These are phyloP conservation scores for Drosophila kuntzei DNA, from an alignment of 2,888 invertebrate genomes.

Conservation along the genomic window DNA sequence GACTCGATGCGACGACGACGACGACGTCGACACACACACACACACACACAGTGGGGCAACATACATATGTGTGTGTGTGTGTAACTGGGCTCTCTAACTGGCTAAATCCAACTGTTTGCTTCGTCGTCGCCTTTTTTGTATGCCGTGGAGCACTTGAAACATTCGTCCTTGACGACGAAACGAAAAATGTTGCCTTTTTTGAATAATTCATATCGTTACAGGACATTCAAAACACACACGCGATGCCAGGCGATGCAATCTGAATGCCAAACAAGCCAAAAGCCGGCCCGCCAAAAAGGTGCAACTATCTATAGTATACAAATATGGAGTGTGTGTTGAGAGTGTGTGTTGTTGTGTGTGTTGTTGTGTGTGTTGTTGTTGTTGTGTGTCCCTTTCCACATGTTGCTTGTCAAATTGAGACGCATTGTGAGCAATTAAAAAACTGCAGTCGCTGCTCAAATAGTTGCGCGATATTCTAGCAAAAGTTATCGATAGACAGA, in stretches of 20 bases:
- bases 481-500: slow-evolving; percentile 64
- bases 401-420: slow-evolving; percentile 80
- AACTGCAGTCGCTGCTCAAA: slow-evolving; percentile 56
- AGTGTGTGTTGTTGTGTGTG: slow-evolving; percentile 17
- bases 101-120: slow-evolving; percentile 67
- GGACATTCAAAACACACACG: slow-evolving; percentile 85
- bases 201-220: slow-evolving; percentile 85
- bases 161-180: slow-evolving; percentile 84
- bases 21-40: slow-evolving; percentile 42
- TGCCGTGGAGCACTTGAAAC: slow-evolving; percentile 80
- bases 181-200: slow-evolving; percentile 81
- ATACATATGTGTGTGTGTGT: slow-evolving; percentile 29
- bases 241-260: slow-evolving; percentile 82
- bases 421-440: slow-evolving; percentile 68
- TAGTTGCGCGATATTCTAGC: slow-evolving; percentile 60
- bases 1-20: slow-evolving; percentile 60
- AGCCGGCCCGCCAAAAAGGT: slow-evolving; percentile 34
- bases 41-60: slow-evolving; percentile 20
- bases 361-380: background rate
- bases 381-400: slow-evolving; percentile 51
- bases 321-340: slow-evolving; percentile 5
- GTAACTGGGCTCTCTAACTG: slow-evolving; percentile 65
- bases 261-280: slow-evolving; percentile 81
- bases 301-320: slow-evolving; percentile 31
- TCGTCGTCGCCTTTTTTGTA: slow-evolving; percentile 79